These are phyloP conservation scores for Chitala chitala DNA, from an alignment of 2,113 vertebrate genomes.

Conservation along the genomic window DNA sequence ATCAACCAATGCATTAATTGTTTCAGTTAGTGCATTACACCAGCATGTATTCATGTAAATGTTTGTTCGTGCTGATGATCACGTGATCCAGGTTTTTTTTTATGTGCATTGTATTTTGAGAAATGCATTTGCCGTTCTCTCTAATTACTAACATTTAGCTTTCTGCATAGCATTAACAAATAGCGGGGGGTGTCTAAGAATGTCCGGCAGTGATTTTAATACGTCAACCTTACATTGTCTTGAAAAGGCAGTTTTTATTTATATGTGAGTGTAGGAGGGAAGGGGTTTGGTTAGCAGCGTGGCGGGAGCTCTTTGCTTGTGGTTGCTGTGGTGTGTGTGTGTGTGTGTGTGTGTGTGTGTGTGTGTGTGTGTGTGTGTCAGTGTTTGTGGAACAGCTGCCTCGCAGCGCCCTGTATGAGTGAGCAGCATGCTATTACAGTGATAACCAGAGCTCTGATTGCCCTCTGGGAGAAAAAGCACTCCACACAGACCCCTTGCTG, in stretches of 20 bases:
- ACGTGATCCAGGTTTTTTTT: too few species aligned
- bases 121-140: not conserved
- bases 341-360: too few species aligned
- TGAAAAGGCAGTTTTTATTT: not conserved
- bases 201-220: not conserved
- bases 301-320: too few species aligned
- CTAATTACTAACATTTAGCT: not conserved
- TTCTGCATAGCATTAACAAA: not conserved
- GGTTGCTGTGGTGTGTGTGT: too few species aligned
- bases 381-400: not conserved
- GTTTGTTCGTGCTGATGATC: too few species aligned
- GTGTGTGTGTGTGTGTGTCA: not conserved
- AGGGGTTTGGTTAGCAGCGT: not conserved
- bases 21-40: too few species aligned
- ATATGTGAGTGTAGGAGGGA: not conserved
- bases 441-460: not conserved
- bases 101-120: not conserved
- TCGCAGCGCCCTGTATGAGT: not conserved
- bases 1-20: too few species aligned
- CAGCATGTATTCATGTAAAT: too few species aligned
- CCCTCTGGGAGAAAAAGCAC: not conserved
- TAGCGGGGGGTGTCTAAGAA: not conserved
- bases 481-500: not conserved
- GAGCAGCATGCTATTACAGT: not conserved
- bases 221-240: not conserved